Conservation (phyloP, 2,888 invertebrate genomes). For the Drosophila neonasuta region DNA sequence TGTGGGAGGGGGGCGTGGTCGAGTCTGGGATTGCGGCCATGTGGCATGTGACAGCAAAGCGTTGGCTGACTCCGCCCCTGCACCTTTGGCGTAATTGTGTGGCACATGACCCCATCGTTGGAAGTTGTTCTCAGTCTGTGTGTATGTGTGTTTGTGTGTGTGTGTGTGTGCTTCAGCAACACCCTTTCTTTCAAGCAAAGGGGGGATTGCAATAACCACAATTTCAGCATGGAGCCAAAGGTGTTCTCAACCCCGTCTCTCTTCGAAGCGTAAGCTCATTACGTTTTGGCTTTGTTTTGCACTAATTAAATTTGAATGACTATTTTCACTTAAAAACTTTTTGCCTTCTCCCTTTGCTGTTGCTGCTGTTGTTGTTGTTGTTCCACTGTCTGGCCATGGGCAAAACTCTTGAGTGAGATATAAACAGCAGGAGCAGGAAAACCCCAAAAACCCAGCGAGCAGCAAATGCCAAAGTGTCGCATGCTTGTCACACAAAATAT, state of each 20-base stretch:
- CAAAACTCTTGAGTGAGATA: conserved; percentile 75
- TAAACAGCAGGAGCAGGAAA: conserved; percentile 51
- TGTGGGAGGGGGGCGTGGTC: conserved; percentile 54
- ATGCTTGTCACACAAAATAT: conserved; percentile 77
- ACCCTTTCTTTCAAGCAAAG: not conserved
- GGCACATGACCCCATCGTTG: conserved; percentile 72
- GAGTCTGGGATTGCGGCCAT: conserved; percentile 67
- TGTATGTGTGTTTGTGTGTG: not conserved
- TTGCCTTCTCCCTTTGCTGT: conserved; percentile 47
- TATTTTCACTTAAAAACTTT: conserved; percentile 79
- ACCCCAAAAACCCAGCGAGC: conserved; percentile 24
- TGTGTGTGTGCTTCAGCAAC: not conserved
- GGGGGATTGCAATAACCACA: conserved; percentile 64
- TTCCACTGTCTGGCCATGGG: conserved; percentile 26
- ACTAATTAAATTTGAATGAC: conserved; percentile 78
- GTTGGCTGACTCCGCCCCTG: conserved; percentile 67
- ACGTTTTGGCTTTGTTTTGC: conserved; percentile 78
- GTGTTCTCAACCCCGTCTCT: conserved; percentile 42
- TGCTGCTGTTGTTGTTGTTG: conserved; percentile 22
- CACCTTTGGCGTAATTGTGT: conserved; percentile 75
- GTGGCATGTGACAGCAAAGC: conserved; percentile 77
- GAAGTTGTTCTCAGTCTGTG: not conserved
- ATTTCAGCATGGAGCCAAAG: conserved; percentile 66
- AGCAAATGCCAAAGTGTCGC: conserved; percentile 76
- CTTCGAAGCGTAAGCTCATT: conserved; percentile 74